Evolutionary conservation across 1,140 invertebrate species (phyloP).

Genomic region (Lucilia cuprina): DNA sequence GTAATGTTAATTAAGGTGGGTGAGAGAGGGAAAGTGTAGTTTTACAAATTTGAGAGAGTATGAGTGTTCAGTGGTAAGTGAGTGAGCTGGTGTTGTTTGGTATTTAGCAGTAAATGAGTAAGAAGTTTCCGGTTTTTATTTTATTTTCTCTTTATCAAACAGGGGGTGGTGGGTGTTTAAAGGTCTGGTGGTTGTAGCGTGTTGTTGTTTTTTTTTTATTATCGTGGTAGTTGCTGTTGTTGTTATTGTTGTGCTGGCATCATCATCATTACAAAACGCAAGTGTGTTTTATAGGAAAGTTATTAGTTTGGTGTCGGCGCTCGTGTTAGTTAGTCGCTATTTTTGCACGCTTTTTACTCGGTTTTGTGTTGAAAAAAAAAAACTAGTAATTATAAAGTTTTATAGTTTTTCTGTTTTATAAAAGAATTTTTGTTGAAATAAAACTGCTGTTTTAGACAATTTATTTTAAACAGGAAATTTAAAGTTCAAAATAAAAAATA

Average conservation of each 20-base stretch:
- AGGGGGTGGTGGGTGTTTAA: background rate
- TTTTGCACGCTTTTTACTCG: slow-evolving; percentile 29
- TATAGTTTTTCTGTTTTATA: no score
- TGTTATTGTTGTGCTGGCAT: no score
- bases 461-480: background rate
- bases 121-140: slow-evolving; percentile 23
- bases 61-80: background rate
- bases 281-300: slow-evolving; percentile 23
- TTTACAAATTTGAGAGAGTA: background rate
- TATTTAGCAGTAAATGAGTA: background rate
- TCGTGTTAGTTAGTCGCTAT: slow-evolving; percentile 32
- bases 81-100: no score
- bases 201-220: no score
- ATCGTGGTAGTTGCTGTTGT: no score
- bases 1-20: background rate
- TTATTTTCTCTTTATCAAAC: no score
- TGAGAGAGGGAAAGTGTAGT: background rate
- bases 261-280: background rate
- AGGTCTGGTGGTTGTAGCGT: background rate
- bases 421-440: background rate
- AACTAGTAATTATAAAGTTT: background rate
- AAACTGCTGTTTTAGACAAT: background rate
- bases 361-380: background rate
- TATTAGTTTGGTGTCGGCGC: slow-evolving; percentile 33
- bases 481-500: background rate